Percentiles rank a stretch among this genome's conserved stretches.
These are phyloP conservation scores for Phalacrocorax pelagicus DNA, from an alignment of 2,113 vertebrate genomes.

Conservation along the genomic window DNA sequence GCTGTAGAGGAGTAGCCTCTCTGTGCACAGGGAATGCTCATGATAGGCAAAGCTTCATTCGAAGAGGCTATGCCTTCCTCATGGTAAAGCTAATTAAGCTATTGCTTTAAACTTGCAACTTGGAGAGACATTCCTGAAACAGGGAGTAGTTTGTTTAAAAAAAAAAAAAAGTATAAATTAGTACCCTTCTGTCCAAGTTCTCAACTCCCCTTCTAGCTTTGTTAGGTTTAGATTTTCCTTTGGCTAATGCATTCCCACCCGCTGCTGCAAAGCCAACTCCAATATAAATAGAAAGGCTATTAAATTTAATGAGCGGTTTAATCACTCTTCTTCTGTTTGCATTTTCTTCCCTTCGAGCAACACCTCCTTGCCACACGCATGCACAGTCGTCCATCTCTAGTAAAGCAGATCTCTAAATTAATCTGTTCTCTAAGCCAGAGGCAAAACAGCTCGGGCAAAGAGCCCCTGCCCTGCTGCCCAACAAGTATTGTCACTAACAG, in stretches of 20 bases:
- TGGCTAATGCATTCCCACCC: background rate
- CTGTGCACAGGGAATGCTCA: background rate
- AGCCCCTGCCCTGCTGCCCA: background rate
- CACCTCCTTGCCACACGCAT: background rate
- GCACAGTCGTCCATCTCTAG: background rate
- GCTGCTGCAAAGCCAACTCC: background rate
- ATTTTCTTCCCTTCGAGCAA: background rate
- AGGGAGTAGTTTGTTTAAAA: background rate
- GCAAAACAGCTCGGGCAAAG: background rate
- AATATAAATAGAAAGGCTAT: background rate
- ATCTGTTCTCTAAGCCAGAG: background rate
- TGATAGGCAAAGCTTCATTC: background rate
- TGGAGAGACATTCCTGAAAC: background rate
- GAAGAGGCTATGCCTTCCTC: background rate
- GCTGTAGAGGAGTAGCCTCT: background rate
- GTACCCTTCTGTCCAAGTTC: background rate
- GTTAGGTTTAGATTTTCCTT: background rate
- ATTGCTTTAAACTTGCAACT: background rate
- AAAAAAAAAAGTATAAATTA: background rate
- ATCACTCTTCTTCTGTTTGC: background rate
- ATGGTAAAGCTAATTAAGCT: background rate
- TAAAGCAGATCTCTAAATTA: background rate
- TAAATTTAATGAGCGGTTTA: background rate
- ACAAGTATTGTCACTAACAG: rapidly evolving
- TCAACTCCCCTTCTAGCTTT: background rate